phyloP scores from a whole-genome alignment of 2,888 invertebrate genomes.

The Drosophila basisetae region DNA sequence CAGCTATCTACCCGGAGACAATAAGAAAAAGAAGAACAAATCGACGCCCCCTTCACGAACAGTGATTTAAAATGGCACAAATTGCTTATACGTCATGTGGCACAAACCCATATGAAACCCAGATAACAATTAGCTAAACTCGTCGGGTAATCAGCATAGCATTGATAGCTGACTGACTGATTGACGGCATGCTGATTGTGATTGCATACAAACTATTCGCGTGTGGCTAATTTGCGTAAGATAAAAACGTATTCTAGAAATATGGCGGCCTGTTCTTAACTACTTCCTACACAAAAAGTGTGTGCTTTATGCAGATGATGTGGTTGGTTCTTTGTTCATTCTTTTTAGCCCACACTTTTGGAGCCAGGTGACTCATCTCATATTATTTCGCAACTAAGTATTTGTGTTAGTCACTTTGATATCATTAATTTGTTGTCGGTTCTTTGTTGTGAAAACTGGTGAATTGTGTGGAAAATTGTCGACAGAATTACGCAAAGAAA shows the following conservation, averaged over 20 bases:
- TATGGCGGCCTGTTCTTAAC: no score
- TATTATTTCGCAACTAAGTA: conserved; percentile 10
- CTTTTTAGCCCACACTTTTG: not conserved
- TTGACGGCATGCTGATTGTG: not conserved
- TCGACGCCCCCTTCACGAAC: conserved; percentile 35
- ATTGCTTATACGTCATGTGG: conserved; percentile 35
- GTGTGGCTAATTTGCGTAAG: not conserved
- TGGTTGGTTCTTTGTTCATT: not conserved
- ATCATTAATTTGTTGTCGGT: no score
- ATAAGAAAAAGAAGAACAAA: conserved; percentile 5
- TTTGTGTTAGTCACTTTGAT: conserved; percentile 4
- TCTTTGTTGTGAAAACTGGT: not conserved
- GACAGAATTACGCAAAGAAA: not conserved
- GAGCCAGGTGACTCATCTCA: conserved; percentile 13
- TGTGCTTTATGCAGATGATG: not conserved
- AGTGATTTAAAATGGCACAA: not conserved
- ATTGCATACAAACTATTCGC: not conserved
- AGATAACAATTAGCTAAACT: conserved; percentile 12
- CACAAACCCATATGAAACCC: not conserved
- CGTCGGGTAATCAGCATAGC: not conserved
- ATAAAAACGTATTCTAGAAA: not conserved
- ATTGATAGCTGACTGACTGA: conserved; percentile 11
- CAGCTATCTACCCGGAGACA: conserved; percentile 49
- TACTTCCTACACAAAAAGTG: not conserved
- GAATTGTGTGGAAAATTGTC: not conserved